Evolutionary conservation across 1,140 invertebrate genomes (phyloP).

Genomic region (Dinothrombium tinctorium): DNA sequence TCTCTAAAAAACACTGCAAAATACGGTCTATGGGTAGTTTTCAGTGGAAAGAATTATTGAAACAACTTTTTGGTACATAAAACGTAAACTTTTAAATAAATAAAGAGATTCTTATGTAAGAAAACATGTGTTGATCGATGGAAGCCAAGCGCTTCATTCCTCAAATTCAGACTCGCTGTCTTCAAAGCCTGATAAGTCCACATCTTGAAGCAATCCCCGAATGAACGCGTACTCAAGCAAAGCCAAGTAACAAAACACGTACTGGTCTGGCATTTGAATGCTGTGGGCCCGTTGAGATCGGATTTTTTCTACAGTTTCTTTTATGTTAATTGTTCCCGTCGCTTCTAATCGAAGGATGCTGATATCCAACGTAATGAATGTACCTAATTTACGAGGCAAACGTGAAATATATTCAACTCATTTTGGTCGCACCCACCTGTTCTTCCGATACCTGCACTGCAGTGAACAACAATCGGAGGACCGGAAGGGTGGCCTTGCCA

Average conservation of each 20-base stretch:
- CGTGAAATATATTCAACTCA: not conserved
- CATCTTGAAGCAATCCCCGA: conserved; percentile 17
- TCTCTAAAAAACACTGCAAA: too few species aligned
- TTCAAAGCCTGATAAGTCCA: conserved; percentile 20
- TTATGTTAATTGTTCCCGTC: conserved; percentile 63
- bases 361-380: conserved; percentile 87
- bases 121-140: too few species aligned
- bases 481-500: conserved; percentile 72
- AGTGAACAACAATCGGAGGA: conserved; percentile 84
- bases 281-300: conserved; percentile 78
- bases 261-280: conserved; percentile 98
- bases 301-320: conserved; percentile 73
- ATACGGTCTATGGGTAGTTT: too few species aligned
- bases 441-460: conserved; percentile 84
- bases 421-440: conserved; percentile 39
- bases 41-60: too few species aligned
- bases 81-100: too few species aligned
- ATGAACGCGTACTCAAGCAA: conserved; percentile 61
- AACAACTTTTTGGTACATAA: too few species aligned
- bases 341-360: conserved; percentile 72
- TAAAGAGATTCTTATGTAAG: too few species aligned
- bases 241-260: conserved; percentile 88
- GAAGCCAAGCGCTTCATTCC: too few species aligned
- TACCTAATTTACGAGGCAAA: conserved; percentile 36
- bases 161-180: conserved; percentile 15